A percentile compares a stretch with the other conserved stretches of the same genome.
These are phyloP conservation scores for Lasius fuliginosus DNA, from an alignment of 2,888 invertebrate species.

Conservation along the genomic window DNA sequence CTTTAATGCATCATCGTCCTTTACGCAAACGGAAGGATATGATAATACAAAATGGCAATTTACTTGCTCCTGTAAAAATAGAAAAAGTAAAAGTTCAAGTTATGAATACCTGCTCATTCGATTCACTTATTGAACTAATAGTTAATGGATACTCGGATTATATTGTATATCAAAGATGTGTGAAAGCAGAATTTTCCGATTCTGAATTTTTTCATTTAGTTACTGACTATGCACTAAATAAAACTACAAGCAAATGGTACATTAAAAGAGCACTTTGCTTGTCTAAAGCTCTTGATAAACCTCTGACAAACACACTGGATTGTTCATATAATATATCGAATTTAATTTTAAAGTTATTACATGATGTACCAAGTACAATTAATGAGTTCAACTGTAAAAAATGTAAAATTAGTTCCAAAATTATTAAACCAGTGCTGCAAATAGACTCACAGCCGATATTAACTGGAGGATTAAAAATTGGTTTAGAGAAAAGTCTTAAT, in stretches of 20 bases:
- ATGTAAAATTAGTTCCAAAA: not conserved
- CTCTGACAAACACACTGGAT: not conserved
- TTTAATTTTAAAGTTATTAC: not conserved
- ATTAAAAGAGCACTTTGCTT: conserved; percentile 11
- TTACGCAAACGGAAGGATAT: not conserved
- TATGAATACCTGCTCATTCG: conserved; percentile 2
- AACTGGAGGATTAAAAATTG: not conserved
- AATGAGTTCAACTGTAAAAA: not conserved
- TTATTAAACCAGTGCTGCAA: not conserved
- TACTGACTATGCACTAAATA: not conserved
- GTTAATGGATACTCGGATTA: not conserved
- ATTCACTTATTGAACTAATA: not conserved
- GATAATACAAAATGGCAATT: conserved; percentile 15
- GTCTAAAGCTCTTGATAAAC: not conserved
- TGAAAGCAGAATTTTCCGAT: not conserved
- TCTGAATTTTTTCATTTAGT: not conserved
- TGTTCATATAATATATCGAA: not conserved
- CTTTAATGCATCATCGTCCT: not conserved
- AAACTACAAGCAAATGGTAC: conserved; percentile 4
- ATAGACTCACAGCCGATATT: not conserved
- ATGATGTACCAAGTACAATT: conserved; percentile 5
- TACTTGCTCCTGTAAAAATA: conserved; percentile 1
- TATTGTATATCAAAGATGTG: not conserved
- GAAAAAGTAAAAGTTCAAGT: not conserved
- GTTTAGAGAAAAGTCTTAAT: not conserved